A percentile compares a stretch with the other conserved stretches of the same genome.
Conservation (phyloP, 1,140 invertebrate species). For the Pseudomyrmex pallidus region DNA sequence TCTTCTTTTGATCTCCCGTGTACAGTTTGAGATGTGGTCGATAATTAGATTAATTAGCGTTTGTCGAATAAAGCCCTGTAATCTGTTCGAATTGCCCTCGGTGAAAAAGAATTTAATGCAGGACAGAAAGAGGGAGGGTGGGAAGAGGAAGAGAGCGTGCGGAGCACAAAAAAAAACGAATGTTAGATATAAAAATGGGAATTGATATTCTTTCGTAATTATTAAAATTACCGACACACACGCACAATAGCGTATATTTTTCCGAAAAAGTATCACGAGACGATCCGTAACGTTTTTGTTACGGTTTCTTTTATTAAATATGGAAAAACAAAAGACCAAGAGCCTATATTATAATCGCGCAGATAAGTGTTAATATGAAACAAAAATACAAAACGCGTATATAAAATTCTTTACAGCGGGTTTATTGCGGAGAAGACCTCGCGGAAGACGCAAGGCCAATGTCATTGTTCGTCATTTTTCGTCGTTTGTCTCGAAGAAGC, state of each 20-base stretch:
- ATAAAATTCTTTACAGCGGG: too few species aligned
- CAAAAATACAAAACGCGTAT: too few species aligned
- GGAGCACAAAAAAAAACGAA: slow-evolving; percentile 31
- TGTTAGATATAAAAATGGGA: slow-evolving; percentile 49
- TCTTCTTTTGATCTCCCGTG: slow-evolving; percentile 79
- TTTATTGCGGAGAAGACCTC: neutral
- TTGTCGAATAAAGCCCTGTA: slow-evolving; percentile 78
- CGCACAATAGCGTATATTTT: too few species aligned
- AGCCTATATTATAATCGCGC: too few species aligned
- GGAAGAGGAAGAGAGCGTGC: slow-evolving; percentile 5
- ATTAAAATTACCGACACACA: too few species aligned
- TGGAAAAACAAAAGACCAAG: too few species aligned
- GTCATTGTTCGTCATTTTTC: slow-evolving; percentile 47
- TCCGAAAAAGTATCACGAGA: too few species aligned
- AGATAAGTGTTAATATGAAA: too few species aligned
- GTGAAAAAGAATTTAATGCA: slow-evolving; percentile 45
- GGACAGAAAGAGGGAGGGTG: neutral
- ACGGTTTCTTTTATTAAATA: too few species aligned
- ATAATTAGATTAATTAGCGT: slow-evolving; percentile 84
- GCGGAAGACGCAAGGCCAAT: slow-evolving; percentile 9
- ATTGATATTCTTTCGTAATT: slow-evolving; percentile 24
- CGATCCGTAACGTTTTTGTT: neutral
- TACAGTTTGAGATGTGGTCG: slow-evolving; percentile 76
- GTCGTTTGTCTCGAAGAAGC: slow-evolving; percentile 6
- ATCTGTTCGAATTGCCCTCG: slow-evolving; percentile 73